Evolutionary conservation across 2,888 invertebrate species (phyloP).

Genomic region (Apantesis nais): DNA sequence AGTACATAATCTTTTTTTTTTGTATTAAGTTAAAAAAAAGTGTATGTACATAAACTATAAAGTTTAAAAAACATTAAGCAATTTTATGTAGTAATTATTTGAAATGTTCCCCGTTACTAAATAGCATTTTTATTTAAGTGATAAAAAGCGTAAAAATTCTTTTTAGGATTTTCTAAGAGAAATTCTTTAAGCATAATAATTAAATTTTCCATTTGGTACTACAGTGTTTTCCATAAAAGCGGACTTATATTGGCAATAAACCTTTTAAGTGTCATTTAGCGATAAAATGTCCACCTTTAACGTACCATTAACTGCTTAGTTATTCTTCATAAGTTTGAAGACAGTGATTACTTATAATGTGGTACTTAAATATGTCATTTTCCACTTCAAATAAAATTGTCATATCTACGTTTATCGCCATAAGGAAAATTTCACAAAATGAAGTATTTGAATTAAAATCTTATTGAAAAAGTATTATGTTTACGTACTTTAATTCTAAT

Average conservation of each 20-base stretch:
- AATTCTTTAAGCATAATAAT: conserved; percentile 31
- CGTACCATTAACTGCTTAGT: conserved; percentile 66
- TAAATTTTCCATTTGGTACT: conserved; percentile 32
- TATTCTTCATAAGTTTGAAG: conserved; percentile 61
- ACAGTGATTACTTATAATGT: conserved; percentile 67
- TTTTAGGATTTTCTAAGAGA: conserved; percentile 11
- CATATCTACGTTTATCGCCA: not conserved
- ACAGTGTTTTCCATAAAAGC: conserved; percentile 40
- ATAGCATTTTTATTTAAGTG: conserved; percentile 3
- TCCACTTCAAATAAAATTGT: not conserved
- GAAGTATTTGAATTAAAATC: not conserved
- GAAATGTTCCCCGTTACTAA: not conserved
- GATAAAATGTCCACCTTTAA: conserved; percentile 70
- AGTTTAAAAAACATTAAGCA: not conserved
- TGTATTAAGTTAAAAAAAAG: not conserved
- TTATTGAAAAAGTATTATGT: too few relatives aligned
- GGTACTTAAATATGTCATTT: conserved; percentile 40
- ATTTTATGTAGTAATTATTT: not conserved
- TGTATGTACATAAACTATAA: not conserved
- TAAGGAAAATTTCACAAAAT: not conserved
- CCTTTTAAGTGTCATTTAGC: conserved; percentile 61
- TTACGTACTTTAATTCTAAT: too few relatives aligned
- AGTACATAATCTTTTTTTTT: not conserved
- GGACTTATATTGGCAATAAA: conserved; percentile 62
- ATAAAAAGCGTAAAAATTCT: conserved; percentile 26